Conservation (phyloP, 2,888 invertebrate genomes). For the Epinotia demarniana region DNA sequence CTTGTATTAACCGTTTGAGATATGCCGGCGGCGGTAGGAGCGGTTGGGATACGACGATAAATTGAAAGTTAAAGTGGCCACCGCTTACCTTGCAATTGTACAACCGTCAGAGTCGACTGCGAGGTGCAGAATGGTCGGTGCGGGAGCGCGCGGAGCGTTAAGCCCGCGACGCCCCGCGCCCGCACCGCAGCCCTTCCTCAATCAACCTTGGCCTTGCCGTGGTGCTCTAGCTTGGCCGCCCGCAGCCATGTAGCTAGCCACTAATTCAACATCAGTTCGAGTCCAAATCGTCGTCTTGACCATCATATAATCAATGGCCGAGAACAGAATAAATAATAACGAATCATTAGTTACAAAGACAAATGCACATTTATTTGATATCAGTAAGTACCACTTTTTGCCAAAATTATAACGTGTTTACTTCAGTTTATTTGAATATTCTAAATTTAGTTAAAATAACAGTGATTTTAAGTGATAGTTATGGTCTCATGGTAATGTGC, state of each 20-base stretch:
- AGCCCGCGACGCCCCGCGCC: slow-evolving; percentile 78
- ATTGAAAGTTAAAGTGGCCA: slow-evolving; percentile 68
- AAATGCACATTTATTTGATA: neutral
- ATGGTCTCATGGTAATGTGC: no score
- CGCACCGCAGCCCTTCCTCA: slow-evolving; percentile 74
- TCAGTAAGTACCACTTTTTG: slow-evolving; percentile 2
- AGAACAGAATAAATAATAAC: slow-evolving; percentile 31
- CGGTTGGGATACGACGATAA: slow-evolving; percentile 58
- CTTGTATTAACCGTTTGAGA: slow-evolving; percentile 57
- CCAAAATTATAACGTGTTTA: no score
- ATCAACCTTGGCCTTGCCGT: slow-evolving; percentile 81
- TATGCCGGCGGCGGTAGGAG: slow-evolving; percentile 57
- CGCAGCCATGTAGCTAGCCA: slow-evolving; percentile 38
- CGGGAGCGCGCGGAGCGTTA: slow-evolving; percentile 81
- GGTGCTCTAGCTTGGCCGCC: slow-evolving; percentile 56
- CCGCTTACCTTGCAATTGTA: slow-evolving; percentile 84
- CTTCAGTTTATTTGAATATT: no score
- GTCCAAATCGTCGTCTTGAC: slow-evolving; percentile 40
- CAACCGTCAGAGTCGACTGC: slow-evolving; percentile 85
- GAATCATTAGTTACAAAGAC: slow-evolving; percentile 28
- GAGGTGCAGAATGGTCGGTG: slow-evolving; percentile 83
- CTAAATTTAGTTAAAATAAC: no score
- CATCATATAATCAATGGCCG: slow-evolving; percentile 36
- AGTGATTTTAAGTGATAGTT: no score
- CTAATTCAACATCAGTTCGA: slow-evolving; percentile 42